Base-by-base conservation (phyloP, 2,113 vertebrate genomes). In the Nannobrachium achirus region DNA sequence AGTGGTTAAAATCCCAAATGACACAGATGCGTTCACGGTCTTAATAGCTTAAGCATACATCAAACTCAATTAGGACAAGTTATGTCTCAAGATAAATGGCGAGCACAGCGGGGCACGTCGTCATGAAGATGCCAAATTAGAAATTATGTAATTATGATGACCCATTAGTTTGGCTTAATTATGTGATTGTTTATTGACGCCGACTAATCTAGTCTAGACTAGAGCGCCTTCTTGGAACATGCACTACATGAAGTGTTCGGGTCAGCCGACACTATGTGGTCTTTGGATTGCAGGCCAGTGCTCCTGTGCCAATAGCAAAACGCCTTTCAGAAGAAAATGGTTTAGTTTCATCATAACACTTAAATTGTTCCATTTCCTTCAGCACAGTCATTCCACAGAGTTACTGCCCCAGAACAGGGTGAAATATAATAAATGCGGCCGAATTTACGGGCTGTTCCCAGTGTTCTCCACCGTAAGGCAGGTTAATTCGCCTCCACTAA, bases 401-500 rank as follows among this genome's bases (percentile, higher is more conserved):
- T 44, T 16, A 56, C 51, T 52, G 59, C 62, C 74, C 60, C n/a
- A 49, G 49, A 48, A 40, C 42, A 14, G 48, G 9, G 7, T 0
- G 8, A 51, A 78, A 66, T 75, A 40, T 70, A 60, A 64, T 71
- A 75, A 83, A 80, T 63, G 18, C 66, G 62, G 76, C 79, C 50
- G 79, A 55, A 84, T 89, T 80, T 72, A 44, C 66, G 58, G 71
- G 66, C 70, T 49, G 56, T 74, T 74, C 66, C 75, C 52, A 68
- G 53, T 39, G 67, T 77, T 80, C 66, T 73, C 60, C 66, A 16
- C 69, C 53, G 67, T 80, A 78, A 75, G 82, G 66, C 73, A 66
- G 73, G 75, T 75, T 80, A 70, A 85, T 86, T 83, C 73, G 19
- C 14, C 60, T 70, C 55, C 57, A 85, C 71, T 79, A 61, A 79